Base-by-base conservation (phyloP, 2,888 invertebrate species). In the Epinotia nisella region DNA sequence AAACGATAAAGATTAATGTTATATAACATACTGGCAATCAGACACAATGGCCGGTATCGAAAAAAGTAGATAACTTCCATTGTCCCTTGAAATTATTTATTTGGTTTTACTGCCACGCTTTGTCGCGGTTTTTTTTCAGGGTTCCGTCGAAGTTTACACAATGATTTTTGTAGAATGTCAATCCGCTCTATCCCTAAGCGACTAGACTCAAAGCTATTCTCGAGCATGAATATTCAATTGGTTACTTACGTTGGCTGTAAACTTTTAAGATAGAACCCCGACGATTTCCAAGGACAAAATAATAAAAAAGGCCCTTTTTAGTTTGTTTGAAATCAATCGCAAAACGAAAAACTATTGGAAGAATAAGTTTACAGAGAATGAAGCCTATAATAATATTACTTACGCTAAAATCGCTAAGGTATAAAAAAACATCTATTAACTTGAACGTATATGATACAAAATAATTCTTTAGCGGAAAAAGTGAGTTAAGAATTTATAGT, bases 201-300 rank as follows among this genome's bases (percentile, higher is more conserved):
- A 56, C 56, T 56, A 67, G 58, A 71, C 19, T 66, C 65, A 10
- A 60, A 65, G 66, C 71, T 60, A 67, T 71, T 61, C 41, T 45
- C 13, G 53, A 45, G 17, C 55, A 61, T 67, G 67, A 60, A 67
- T 67, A 71, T 66, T 71, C 55, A 67, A 61, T 71, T 71, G 67
- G 67, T 62, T 56, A 62, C 39, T 61, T 68, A 62, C 39, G 49
- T 58, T 39, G 61, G 21, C 49, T 45, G 60, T 56, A 49, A 67
- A 68, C 61, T 72, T 72, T 56, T n/a, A 56, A 55, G 41, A 49
- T 55, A 55, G 19, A 60, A 51, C 55, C 53, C 2, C 3, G 35
- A 15, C 24, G 10, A 66, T 24, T 66, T 66, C 29, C 15, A 45
- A 60, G 19, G 60, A 66, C 41, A 19, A 61, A 53, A 19, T 2